Base-by-base conservation (phyloP, 2,888 invertebrate species). In the Oxystoma pomonae region DNA sequence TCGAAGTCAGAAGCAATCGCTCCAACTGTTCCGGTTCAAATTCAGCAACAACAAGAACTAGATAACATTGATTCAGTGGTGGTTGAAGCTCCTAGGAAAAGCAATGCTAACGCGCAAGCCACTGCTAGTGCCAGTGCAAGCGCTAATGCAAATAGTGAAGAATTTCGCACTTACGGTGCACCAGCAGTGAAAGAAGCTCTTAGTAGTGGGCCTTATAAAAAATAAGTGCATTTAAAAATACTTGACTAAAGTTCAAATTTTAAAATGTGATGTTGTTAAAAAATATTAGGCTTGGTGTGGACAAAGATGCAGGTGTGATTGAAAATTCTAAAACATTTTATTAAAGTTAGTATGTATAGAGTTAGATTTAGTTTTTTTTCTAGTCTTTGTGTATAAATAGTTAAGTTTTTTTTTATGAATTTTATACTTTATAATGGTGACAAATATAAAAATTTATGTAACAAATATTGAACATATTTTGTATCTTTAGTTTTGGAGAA, bases 1-100 rank as follows among this genome's bases (percentile, higher is more conserved):
- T 88, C 89, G 65, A 89, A 89, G 81, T 7, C 35, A 7, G 83
- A 81, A 75, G 82, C 83, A 67, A 78, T 79, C n/a, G 35, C 55
- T 18, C 55, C 59, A 51, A 55, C 5, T 35, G 35, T 35, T 7
- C 35, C 35, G 5, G 53, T n/a, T 9, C 53, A 53, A 53, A 19
- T 19, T 16, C 53, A 53, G n/a, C 53, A 53, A 19, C 53, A 53
- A 19, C 53, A 3, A 3, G 17, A 53, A 9, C 7, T 53, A 16
- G 50, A 50, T 12, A 53, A 57, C 7, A 57, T 16, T 57, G 58
- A 58, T n/a, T 58, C 58, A 9, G 58, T 58, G 2, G 58, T 58
- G 16, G 58, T 49, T 16, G 56, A 56, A 16, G 20, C 16, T 19
- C 20, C 56, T 9, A 19, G n/a, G 7, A 53, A 53, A 3, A 57